These are phyloP conservation scores for Bellardia bayeri DNA, from an alignment of 2,888 invertebrate species.

Conservation along the genomic window DNA sequence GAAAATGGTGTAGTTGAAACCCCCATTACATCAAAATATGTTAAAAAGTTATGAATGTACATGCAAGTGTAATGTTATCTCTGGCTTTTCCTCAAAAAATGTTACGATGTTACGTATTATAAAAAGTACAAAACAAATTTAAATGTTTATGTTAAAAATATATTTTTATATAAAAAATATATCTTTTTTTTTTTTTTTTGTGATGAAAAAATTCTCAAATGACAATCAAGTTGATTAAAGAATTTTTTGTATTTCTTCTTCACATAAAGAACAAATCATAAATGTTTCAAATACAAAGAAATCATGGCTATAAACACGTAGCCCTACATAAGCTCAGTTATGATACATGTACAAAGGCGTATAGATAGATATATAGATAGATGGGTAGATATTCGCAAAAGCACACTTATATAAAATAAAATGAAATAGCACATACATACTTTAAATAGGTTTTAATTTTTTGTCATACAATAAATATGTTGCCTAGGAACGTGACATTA, in stretches of 20 bases:
- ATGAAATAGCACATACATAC: not conserved
- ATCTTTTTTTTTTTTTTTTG: conserved; percentile 23
- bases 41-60: not conserved
- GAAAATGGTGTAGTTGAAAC: too few species aligned
- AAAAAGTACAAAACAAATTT: not conserved
- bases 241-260: conserved; percentile 16
- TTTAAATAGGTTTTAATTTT: not conserved
- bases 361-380: not conserved
- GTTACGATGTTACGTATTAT: not conserved
- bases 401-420: not conserved
- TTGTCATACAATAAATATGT: conserved; percentile 57
- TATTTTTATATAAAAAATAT: not conserved
- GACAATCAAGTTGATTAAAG: conserved; percentile 61
- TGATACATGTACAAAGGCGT: not conserved
- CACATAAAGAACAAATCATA: conserved; percentile 7
- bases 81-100: not conserved
- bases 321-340: not conserved
- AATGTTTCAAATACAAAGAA: not conserved
- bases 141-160: not conserved
- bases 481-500: conserved; percentile 58
- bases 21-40: too few species aligned
- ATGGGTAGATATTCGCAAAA: not conserved
- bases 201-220: conserved; percentile 40
- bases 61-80: not conserved
- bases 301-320: not conserved